Conservation (phyloP, 2,113 vertebrate species). For the Phylloscopus whistleri region DNA sequence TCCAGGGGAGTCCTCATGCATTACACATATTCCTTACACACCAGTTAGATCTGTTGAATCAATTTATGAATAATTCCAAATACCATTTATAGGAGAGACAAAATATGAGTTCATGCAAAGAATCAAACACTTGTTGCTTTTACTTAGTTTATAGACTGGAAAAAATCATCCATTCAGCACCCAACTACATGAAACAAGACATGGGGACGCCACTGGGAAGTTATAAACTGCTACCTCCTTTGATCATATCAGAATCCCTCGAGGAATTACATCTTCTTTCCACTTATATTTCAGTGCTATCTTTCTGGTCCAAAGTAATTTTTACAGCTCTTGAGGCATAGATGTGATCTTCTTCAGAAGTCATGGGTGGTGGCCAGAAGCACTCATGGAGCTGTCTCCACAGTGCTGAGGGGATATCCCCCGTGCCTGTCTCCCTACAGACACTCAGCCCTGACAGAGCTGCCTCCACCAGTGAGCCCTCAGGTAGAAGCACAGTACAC, state of each 20-base stretch:
- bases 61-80: background rate
- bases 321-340: background rate
- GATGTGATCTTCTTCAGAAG: background rate
- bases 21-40: background rate
- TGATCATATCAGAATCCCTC: background rate
- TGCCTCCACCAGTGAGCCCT: background rate
- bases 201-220: accelerated
- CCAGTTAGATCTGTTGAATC: background rate
- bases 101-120: background rate
- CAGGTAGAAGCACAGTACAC: background rate
- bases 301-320: background rate
- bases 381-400: background rate
- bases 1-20: background rate
- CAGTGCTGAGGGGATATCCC: background rate
- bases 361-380: background rate
- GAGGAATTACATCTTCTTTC: background rate
- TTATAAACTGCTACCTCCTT: background rate
- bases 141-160: background rate
- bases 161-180: background rate
- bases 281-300: background rate
- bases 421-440: background rate
- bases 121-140: background rate
- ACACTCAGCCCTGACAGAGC: background rate
- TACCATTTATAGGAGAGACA: background rate
- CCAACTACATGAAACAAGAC: accelerated